Percentiles rank a stretch among this genome's conserved stretches.
Evolutionary conservation across 2,797 vertebrate genomes (phyloP).

Genomic region (Silurus lanzhouensis): DNA sequence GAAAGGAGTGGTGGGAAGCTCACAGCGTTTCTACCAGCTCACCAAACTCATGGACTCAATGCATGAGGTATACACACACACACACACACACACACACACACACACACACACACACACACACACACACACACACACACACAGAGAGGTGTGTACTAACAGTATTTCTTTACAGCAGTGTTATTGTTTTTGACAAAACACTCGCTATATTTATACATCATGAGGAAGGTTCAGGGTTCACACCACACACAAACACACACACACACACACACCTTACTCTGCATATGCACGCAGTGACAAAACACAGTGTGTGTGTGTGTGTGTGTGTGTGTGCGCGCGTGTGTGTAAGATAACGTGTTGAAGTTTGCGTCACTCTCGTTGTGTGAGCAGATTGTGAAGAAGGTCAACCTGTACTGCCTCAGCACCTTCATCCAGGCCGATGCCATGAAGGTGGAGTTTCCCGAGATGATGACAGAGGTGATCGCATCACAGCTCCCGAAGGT

Average conservation of each 20-base stretch:
- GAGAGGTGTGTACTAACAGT: too few relatives aligned
- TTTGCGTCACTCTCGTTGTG: slow-evolving; percentile 51
- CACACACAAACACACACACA: not conserved
- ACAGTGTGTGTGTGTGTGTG: not conserved
- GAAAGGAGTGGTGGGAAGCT: slow-evolving; percentile 85
- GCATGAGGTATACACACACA: slow-evolving; percentile 78
- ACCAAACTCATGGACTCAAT: slow-evolving; percentile 95
- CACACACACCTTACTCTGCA: too few relatives aligned
- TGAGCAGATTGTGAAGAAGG: slow-evolving; percentile 92
- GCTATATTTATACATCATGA: too few relatives aligned
- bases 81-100: too few relatives aligned
- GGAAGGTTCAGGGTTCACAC: too few relatives aligned
- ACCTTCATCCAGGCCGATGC: slow-evolving; percentile 95
- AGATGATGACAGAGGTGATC: slow-evolving; percentile 99
- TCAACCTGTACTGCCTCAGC: slow-evolving; percentile 94
- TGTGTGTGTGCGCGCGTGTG: not conserved
- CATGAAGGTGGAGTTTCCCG: slow-evolving; percentile 94
- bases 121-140: not conserved
- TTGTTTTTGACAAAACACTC: too few relatives aligned
- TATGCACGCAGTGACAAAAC: not conserved
- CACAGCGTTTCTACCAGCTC: slow-evolving; percentile 94
- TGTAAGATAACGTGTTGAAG: slow-evolving; percentile 19
- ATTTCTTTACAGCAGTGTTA: too few relatives aligned
- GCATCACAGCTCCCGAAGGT: slow-evolving; percentile 95
- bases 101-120: too few relatives aligned